Evolutionary conservation across 2,113 vertebrate species (phyloP).

Genomic region (Boulengeromyrus knoepffleri): DNA sequence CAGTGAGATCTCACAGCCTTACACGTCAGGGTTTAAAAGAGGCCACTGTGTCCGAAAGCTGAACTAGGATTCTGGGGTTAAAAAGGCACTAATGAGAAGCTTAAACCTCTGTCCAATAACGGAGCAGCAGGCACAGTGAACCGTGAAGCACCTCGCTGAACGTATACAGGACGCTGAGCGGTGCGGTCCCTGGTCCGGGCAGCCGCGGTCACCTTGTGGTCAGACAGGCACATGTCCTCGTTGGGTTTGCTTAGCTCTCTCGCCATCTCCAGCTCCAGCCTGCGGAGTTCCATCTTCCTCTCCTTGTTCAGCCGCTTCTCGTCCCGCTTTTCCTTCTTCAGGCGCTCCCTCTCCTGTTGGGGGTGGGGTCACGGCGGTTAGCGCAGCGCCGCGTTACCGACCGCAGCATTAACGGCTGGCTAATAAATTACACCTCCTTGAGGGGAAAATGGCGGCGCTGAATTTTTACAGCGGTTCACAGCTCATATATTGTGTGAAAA

Average conservation of each 20-base stretch:
- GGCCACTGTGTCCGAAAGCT: neutral
- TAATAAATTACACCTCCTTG: slow-evolving; percentile 8
- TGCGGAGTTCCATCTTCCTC: slow-evolving; percentile 79
- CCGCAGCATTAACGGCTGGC: slow-evolving; percentile 28
- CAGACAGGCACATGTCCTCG: slow-evolving; percentile 91
- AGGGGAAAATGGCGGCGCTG: slow-evolving; percentile 3
- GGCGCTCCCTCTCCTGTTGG: slow-evolving; percentile 77
- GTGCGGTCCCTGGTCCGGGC: neutral
- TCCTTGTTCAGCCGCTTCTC: slow-evolving; percentile 92
- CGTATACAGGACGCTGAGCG: neutral
- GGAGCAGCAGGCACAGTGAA: neutral
- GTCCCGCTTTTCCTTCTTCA: slow-evolving; percentile 88
- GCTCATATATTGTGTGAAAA: slow-evolving; percentile 15
- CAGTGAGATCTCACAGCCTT: neutral
- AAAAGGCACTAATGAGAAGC: neutral
- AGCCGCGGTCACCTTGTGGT: slow-evolving; percentile 77
- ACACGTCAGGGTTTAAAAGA: neutral
- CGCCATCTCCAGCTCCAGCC: slow-evolving; percentile 84
- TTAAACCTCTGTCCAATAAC: neutral
- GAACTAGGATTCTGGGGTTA: neutral
- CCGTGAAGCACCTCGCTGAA: neutral
- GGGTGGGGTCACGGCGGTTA: slow-evolving; percentile 29
- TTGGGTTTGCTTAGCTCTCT: slow-evolving; percentile 92
- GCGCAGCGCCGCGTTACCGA: slow-evolving; percentile 15
- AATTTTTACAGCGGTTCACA: slow-evolving; percentile 27